Evolutionary conservation across 2,888 invertebrate species (phyloP).

Genomic region (Chrysolina oricalcia): DNA sequence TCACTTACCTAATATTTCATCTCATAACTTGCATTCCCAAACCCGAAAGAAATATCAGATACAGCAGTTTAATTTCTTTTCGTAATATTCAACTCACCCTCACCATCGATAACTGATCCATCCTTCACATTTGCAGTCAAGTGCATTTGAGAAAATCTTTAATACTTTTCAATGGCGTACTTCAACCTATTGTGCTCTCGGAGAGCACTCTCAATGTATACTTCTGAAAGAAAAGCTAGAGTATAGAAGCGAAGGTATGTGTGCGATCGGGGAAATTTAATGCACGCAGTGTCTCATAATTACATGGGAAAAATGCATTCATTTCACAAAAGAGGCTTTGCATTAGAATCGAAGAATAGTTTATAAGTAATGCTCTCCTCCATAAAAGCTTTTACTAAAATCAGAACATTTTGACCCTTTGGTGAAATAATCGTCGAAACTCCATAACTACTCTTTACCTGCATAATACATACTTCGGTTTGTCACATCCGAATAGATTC

Average conservation of each 20-base stretch:
- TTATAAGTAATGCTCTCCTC: neutral
- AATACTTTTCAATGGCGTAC: neutral
- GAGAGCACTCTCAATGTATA: neutral
- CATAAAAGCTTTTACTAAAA: neutral
- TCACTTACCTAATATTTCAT: too few relatives aligned
- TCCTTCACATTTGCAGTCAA: neutral
- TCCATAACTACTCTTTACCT: too few relatives aligned
- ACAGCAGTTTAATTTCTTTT: neutral
- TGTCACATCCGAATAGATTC: too few relatives aligned
- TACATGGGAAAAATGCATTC: neutral
- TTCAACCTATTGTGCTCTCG: neutral
- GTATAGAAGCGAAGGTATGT: neutral
- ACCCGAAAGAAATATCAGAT: neutral
- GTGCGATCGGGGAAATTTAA: neutral
- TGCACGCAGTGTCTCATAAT: neutral
- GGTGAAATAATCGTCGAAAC: neutral
- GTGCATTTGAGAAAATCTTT: slow-evolving; percentile 1
- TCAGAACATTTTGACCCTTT: too few relatives aligned
- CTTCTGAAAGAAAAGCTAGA: neutral
- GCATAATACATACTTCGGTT: too few relatives aligned
- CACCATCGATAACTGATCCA: neutral
- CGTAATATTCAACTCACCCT: neutral
- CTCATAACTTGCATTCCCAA: too few relatives aligned
- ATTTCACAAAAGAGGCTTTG: slow-evolving; percentile 5
- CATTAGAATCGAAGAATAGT: neutral